phyloP scores from a whole-genome alignment of 2,797 vertebrate genomes.

The Pipistrellus nathusii region DNA sequence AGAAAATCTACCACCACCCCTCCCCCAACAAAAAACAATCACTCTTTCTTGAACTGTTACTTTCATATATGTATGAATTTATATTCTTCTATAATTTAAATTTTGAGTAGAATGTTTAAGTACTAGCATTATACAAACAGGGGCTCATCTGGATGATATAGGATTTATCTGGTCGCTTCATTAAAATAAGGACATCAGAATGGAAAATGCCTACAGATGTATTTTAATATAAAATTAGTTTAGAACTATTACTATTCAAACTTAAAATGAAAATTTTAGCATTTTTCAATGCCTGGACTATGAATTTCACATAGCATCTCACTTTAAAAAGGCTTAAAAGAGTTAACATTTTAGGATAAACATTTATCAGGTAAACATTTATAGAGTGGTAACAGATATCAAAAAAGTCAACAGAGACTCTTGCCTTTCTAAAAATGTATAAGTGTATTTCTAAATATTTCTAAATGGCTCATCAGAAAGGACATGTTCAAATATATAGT shows the following conservation, averaged over 20 bases:
- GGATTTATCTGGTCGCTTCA: not conserved
- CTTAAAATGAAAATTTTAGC: not conserved
- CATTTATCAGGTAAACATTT: conserved; percentile 38
- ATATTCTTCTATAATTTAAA: not conserved
- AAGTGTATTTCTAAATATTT: conserved; percentile 55
- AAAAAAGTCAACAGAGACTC: conserved; percentile 59
- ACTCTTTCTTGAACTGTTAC: conserved; percentile 7
- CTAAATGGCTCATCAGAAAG: conserved; percentile 57
- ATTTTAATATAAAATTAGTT: not conserved
- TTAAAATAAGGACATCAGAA: not conserved
- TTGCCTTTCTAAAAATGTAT: conserved; percentile 67
- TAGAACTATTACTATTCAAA: conserved; percentile 25
- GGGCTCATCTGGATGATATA: not conserved
- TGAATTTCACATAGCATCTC: conserved; percentile 6
- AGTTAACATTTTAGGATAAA: conserved; percentile 54
- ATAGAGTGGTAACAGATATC: conserved; percentile 53
- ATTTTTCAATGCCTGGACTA: not conserved
- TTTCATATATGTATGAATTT: not conserved
- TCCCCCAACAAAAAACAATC: not conserved
- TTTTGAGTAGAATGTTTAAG: not conserved
- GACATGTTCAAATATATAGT: conserved; percentile 58
- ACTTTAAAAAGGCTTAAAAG: conserved; percentile 50
- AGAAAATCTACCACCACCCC: not conserved
- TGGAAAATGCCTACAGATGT: not conserved
- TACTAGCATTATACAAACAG: not conserved